Base-by-base conservation (phyloP, 2,888 invertebrate genomes). In the Eustalomyia histrio region DNA sequence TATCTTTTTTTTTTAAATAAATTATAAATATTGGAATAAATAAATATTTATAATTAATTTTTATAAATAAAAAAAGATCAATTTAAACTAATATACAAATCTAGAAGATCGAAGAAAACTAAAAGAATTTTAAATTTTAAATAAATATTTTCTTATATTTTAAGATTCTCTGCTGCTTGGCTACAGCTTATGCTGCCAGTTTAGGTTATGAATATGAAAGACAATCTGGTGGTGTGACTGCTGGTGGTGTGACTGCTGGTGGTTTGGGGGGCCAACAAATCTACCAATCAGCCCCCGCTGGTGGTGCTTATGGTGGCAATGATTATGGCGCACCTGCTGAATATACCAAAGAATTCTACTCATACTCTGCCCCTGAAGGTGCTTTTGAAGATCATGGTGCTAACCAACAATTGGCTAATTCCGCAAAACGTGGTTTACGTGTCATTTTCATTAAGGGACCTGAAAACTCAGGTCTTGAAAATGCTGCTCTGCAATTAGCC, bases 391-490 rank as follows among this genome's bases (percentile, higher is more conserved):
- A 85, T 65, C 84, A 83, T 0, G 79, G 64, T 1, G 79, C 83
- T 43, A 83, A 82, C n/a, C 85, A 86, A 14, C 86, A 86, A 63
- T 73, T 85, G 17, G 64, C 83, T 9, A 84, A 85, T 53, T 80
- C 85, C 0, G 24, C 88, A 43, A 87, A 86, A 71, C 86, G 84
- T 53, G 87, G 86, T 64, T 81, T 90, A 14, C 90, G 89, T 16
- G 89, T 90, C 5, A 82, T 90, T 12, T 90, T 90, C 84, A 90
- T 90, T 72, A 90, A 88, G 84, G 87, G 89, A 10, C 90, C 90
- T 61, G 89, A 89, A 84, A 88, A 88, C 43, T 83, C 83, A 2
- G 88, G 86, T 2, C 68, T 89, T 53, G 87, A 88, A 47, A 86
- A 88, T 61, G 87, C 88, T 14, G 89, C 87, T 2, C 80, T 89